Base-by-base conservation (phyloP, 2,888 invertebrate species). In the Hirtodrosophila cameraria region DNA sequence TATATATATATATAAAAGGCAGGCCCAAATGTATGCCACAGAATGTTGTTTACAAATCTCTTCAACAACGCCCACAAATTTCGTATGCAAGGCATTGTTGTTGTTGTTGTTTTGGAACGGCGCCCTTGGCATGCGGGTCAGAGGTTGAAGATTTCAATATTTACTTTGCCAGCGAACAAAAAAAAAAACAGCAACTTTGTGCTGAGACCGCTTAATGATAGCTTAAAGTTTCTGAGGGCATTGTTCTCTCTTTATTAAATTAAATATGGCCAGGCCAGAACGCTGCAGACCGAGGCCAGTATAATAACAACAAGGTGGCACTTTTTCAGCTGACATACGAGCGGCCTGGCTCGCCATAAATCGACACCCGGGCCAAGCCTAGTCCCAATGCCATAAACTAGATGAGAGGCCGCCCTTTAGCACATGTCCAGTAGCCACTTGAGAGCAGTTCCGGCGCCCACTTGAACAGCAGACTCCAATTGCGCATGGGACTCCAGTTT, bases 21-120 rank as follows among this genome's bases (percentile, higher is more conserved):
- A 48, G 35, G 60, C 67, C 70, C 66, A 83, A 87, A 87, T 81
- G 67, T 77, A 73, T 76, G 79, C 77, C 75, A 79, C 83, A 77
- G 71, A 77, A 77, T 79, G 73, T 86, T 86, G 86, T 86, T 87
- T 86, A 87, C 86, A 87, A 87, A 87, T 86, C 81, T 83, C 81
- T 78, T 77, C 61, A 70, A 68, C 58, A 61, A 79, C 80, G 72
- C 85, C 85, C 80, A 80, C 80, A 86, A 79, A 82, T 78, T 84
- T 80, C n/a, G 78, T 76, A 81, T 81, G 84, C 76, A 54, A 43
- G 74, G 48, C 67, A 77, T 76, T 76, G 54, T 64, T 59, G 72
- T 76, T 83, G 76, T 71, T 62, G 61, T 55, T 75, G 63, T 30
- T 46, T n/a, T n/a, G n/a, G n/a, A n/a, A n/a, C n/a, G 50, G 23